phyloP scores from a whole-genome alignment of 2,113 vertebrate genomes.

The Siniperca chuatsi region DNA sequence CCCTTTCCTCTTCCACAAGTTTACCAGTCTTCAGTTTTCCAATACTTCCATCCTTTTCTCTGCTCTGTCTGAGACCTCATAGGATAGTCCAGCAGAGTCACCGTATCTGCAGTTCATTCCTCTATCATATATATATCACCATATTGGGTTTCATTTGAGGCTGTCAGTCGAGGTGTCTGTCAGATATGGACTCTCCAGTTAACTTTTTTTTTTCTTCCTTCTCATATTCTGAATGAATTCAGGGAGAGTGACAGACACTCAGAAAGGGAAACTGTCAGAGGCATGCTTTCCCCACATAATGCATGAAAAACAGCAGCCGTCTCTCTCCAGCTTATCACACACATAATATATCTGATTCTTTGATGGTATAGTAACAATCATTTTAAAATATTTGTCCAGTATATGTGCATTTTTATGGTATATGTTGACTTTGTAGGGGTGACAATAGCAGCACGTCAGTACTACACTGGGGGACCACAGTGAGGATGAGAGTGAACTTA shows the following conservation, averaged over 20 bases:
- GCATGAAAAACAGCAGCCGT: slow-evolving; percentile 38
- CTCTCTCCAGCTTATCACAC: slow-evolving; percentile 37
- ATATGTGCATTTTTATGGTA: slow-evolving; percentile 1
- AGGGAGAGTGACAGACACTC: slow-evolving; percentile 65
- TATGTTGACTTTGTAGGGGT: not conserved
- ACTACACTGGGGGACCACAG: not conserved
- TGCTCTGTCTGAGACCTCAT: slow-evolving; percentile 52
- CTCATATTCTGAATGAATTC: slow-evolving; percentile 72
- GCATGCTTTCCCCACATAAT: slow-evolving; percentile 49
- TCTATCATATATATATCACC: slow-evolving; percentile 40
- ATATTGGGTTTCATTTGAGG: slow-evolving; percentile 81
- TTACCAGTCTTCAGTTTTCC: slow-evolving; percentile 41
- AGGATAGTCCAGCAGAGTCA: slow-evolving; percentile 50
- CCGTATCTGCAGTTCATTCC: slow-evolving; percentile 76
- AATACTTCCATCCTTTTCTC: slow-evolving; percentile 25
- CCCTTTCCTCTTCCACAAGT: not conserved
- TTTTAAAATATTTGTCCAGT: slow-evolving; percentile 2
- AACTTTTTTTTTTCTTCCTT: slow-evolving; percentile 56
- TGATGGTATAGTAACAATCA: not conserved
- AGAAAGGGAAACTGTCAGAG: slow-evolving; percentile 62
- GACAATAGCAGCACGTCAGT: not conserved
- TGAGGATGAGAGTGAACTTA: not conserved
- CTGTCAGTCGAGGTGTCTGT: slow-evolving; percentile 80
- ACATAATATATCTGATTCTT: slow-evolving; percentile 9
- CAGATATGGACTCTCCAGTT: slow-evolving; percentile 77